Percentiles rank a stretch among this genome's conserved stretches.
Conservation (phyloP, 2,888 invertebrate genomes). For the Zygaena filipendulae region DNA sequence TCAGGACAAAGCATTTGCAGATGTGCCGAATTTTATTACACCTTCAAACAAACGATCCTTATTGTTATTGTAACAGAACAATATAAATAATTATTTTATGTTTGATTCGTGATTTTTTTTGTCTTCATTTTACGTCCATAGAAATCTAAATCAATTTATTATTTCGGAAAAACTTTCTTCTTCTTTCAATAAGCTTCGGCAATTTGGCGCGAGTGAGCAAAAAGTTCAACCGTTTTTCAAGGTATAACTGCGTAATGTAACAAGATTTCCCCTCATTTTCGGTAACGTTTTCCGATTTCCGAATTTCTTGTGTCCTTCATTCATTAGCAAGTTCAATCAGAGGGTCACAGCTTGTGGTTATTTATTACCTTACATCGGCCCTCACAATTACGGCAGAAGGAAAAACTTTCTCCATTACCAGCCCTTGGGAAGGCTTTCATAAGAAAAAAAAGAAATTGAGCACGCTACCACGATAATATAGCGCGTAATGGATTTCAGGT, state of each 20-base stretch:
- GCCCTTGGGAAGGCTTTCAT: conserved; percentile 51
- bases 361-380: conserved; percentile 63
- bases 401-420: conserved; percentile 64
- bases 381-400: conserved; percentile 58
- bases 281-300: conserved; percentile 52
- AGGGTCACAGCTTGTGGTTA: conserved; percentile 55
- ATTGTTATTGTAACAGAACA: too few species aligned
- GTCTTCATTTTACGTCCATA: too few species aligned
- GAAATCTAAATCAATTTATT: too few species aligned
- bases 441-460: conserved; percentile 54
- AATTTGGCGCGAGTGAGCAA: too few species aligned
- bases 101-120: too few species aligned
- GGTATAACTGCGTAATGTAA: conserved; percentile 24
- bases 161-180: too few species aligned
- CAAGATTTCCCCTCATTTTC: conserved; percentile 22
- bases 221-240: conserved; percentile 57
- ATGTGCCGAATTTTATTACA: too few species aligned
- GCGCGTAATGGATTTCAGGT: conserved; percentile 53
- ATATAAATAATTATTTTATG: too few species aligned
- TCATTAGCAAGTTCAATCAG: conserved; percentile 69
- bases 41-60: too few species aligned
- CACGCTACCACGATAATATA: conserved; percentile 40
- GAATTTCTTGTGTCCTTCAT: conserved; percentile 62
- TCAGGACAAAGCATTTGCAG: too few species aligned
- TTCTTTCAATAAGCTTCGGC: too few species aligned